A percentile compares a stretch with the other conserved stretches of the same genome.
Evolutionary conservation across 2,888 invertebrate species (phyloP).

Genomic region (Agriopis marginaria): DNA sequence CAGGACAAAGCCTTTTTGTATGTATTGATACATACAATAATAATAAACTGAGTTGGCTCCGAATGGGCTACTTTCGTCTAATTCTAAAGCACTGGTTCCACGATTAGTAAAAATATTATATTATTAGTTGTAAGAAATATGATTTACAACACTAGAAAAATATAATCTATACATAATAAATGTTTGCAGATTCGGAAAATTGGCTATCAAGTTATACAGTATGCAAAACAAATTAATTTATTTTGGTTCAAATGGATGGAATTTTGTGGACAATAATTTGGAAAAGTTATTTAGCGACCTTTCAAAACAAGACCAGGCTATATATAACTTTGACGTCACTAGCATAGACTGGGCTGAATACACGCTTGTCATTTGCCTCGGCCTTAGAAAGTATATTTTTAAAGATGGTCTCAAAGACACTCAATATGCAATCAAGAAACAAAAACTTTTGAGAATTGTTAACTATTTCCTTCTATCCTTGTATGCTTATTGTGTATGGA

Average conservation of each 20-base stretch:
- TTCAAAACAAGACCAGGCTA: slow-evolving; percentile 34
- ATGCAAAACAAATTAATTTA: background rate
- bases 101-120: too few species aligned
- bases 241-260: background rate
- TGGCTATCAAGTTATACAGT: background rate
- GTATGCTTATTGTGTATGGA: slow-evolving; percentile 8
- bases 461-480: slow-evolving; percentile 13
- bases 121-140: too few species aligned
- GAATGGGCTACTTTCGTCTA: too few species aligned
- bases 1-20: too few species aligned
- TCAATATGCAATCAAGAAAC: slow-evolving; percentile 1
- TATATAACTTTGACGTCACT: slow-evolving; percentile 39
- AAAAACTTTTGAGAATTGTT: slow-evolving; percentile 7
- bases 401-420: slow-evolving; percentile 35
- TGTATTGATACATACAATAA: too few species aligned
- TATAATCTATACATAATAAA: too few species aligned
- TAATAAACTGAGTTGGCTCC: too few species aligned
- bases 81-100: too few species aligned
- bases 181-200: slow-evolving; percentile 3
- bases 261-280: slow-evolving; percentile 30
- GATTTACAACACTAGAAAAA: too few species aligned
- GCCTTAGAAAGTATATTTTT: slow-evolving; percentile 30
- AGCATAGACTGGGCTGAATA: slow-evolving; percentile 35
- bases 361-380: slow-evolving; percentile 11
- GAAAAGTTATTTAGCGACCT: slow-evolving; percentile 22